Conservation (phyloP, 2,888 invertebrate species). For the Lasioglossum villosulum region DNA sequence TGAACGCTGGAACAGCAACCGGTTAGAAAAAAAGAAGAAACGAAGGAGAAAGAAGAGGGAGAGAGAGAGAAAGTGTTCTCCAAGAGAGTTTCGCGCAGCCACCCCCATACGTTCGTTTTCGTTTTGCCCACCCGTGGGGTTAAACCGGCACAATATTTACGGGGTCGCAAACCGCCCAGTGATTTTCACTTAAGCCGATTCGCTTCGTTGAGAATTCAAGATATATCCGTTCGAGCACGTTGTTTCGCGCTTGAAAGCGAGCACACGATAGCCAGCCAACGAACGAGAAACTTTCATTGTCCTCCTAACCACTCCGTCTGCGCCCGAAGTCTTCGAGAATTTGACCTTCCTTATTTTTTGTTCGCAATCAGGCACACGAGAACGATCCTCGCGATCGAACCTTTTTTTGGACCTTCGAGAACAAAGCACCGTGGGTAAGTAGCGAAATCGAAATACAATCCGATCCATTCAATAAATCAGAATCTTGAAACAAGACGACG, state of each 20-base stretch:
- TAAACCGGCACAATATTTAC: constrained; percentile 77
- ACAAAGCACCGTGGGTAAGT: too few relatives aligned
- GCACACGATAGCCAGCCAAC: constrained; percentile 20
- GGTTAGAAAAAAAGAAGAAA: constrained; percentile 42
- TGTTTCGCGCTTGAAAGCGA: constrained; percentile 53
- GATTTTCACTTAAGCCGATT: constrained; percentile 70
- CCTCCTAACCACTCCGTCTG: constrained; percentile 8
- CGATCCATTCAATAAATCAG: too few relatives aligned
- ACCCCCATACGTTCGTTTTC: constrained; percentile 48
- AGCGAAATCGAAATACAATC: too few relatives aligned
- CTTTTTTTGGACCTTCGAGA: neutral
- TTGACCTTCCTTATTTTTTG: constrained; percentile 19
- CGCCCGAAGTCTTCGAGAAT: neutral
- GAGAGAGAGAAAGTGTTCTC: neutral
- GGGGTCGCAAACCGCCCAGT: constrained; percentile 71
- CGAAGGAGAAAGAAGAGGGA: neutral
- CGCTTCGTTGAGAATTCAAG: constrained; percentile 66
- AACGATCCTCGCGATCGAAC: neutral
- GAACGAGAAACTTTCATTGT: constrained; percentile 41
- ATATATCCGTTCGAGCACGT: constrained; percentile 57
- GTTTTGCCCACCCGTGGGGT: constrained; percentile 69
- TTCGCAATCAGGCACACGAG: neutral
- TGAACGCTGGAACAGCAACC: constrained; percentile 64
- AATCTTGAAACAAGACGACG: too few relatives aligned
- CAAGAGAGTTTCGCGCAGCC: constrained; percentile 36